Conservation (phyloP, 2,113 vertebrate species). For the Motacilla tschutschensis region DNA sequence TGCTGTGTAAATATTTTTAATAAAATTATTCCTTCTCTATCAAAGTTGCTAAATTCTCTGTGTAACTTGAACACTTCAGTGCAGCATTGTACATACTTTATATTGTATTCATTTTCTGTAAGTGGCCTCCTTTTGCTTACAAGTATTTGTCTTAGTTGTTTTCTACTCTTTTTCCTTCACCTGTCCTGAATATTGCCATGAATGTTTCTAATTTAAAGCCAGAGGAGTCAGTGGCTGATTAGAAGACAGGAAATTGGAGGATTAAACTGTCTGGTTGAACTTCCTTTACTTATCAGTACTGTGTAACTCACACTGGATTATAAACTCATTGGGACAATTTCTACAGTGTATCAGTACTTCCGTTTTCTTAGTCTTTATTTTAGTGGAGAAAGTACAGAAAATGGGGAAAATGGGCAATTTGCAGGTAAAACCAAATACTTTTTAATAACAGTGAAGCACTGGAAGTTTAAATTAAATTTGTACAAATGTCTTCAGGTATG, state of each 20-base stretch:
- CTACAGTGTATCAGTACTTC: conserved; percentile 58
- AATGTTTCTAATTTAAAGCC: conserved; percentile 94
- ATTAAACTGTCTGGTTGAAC: conserved; percentile 98
- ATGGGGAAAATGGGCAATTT: neutral
- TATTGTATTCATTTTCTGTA: conserved; percentile 48
- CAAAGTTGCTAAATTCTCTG: neutral
- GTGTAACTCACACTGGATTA: conserved; percentile 76
- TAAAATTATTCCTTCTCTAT: neutral
- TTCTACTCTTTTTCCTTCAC: conserved; percentile 74
- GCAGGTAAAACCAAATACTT: neutral
- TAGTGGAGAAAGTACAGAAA: neutral
- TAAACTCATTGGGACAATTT: conserved; percentile 69
- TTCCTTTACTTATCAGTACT: conserved; percentile 89
- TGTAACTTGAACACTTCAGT: neutral
- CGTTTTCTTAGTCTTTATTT: conserved; percentile 52
- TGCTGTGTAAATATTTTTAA: conserved; percentile 9
- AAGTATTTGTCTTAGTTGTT: conserved; percentile 55
- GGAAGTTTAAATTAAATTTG: neutral
- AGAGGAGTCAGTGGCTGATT: conserved; percentile 92
- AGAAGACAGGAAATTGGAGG: conserved; percentile 98
- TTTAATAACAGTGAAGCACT: neutral
- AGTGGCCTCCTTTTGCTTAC: conserved; percentile 27
- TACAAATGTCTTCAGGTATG: neutral
- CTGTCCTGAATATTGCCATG: conserved; percentile 79
- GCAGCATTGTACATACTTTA: neutral